phyloP scores from a whole-genome alignment of 2,113 vertebrate species.

The Casuarius casuarius region DNA sequence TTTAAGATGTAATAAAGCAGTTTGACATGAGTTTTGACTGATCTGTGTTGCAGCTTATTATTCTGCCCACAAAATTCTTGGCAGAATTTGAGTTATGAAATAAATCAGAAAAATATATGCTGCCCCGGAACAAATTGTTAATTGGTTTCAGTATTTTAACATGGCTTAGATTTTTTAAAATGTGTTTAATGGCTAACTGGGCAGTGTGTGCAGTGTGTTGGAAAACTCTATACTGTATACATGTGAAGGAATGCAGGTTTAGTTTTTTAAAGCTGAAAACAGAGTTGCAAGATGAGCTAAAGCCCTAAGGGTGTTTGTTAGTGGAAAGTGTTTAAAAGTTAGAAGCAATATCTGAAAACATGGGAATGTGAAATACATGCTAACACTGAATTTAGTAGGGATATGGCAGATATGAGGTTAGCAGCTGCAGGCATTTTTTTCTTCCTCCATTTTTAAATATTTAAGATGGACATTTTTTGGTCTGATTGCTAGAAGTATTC shows the following conservation, averaged over 20 bases:
- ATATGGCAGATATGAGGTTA: background rate
- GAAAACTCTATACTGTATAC: background rate
- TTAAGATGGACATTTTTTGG: background rate
- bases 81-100: background rate
- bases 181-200: background rate
- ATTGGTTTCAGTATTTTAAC: background rate
- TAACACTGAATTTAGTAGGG: background rate
- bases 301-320: background rate
- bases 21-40: constrained; percentile 92
- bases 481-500: background rate
- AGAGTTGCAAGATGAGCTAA: background rate
- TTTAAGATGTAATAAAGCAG: constrained; percentile 99
- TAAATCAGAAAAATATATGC: background rate
- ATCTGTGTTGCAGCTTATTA: constrained; percentile 60
- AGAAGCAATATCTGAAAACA: background rate
- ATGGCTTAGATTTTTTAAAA: background rate
- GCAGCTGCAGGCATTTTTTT: background rate
- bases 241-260: background rate
- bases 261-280: background rate
- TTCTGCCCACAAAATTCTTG: background rate
- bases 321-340: background rate
- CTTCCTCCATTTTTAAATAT: background rate
- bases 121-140: background rate
- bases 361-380: background rate
- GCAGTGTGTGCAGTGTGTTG: background rate